Percentiles rank a stretch among this genome's conserved stretches.
Evolutionary conservation across 1,140 invertebrate species (phyloP).

Genomic region (Vanessa tameamea): DNA sequence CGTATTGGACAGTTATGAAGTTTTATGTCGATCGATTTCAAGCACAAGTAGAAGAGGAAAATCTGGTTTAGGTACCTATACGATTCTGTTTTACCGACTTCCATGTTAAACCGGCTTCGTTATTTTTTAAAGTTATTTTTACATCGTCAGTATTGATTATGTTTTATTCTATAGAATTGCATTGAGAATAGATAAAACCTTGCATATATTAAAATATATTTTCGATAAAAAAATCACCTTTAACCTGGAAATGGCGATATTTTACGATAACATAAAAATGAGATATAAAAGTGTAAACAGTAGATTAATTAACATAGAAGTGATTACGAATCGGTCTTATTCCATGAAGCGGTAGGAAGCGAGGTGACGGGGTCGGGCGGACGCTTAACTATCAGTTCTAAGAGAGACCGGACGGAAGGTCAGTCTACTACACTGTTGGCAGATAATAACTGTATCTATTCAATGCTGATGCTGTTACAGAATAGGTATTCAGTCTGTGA

Average conservation of each 20-base stretch:
- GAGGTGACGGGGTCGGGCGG: constrained; percentile 46
- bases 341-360: constrained; percentile 49
- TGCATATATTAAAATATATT: neutral
- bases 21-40: no score
- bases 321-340: constrained; percentile 40
- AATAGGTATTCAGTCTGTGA: neutral
- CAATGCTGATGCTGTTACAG: constrained; percentile 4
- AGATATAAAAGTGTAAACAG: constrained; percentile 30
- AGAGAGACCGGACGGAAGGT: constrained; percentile 46
- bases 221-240: constrained; percentile 37
- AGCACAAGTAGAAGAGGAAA: no score
- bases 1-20: no score
- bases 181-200: constrained; percentile 1
- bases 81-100: no score
- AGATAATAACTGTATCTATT: constrained; percentile 32
- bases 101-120: no score
- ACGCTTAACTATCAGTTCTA: constrained; percentile 51
- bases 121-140: neutral
- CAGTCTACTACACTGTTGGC: constrained; percentile 39
- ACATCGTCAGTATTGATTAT: neutral
- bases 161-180: constrained; percentile 1
- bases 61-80: no score
- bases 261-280: constrained; percentile 37
- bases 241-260: constrained; percentile 39
- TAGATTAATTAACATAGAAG: constrained; percentile 40